These are phyloP conservation scores for Tetranychus truncatus DNA, from an alignment of 2,888 invertebrate species.

Conservation along the genomic window DNA sequence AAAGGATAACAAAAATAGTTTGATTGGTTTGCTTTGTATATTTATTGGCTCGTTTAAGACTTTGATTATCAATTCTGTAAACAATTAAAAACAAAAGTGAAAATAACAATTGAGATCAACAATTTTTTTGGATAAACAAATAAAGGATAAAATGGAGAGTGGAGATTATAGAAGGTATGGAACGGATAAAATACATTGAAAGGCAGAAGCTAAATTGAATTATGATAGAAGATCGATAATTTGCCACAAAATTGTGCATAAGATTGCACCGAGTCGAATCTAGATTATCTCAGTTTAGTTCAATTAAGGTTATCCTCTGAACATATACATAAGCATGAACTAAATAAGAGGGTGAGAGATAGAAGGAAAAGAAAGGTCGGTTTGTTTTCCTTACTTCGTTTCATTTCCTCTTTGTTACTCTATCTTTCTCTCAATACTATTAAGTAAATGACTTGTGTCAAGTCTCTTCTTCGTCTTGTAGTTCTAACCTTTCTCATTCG, in stretches of 20 bases:
- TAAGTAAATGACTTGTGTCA: not conserved
- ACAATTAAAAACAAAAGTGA: not conserved
- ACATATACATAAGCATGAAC: not conserved
- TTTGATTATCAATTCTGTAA: too few relatives aligned
- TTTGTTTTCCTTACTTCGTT: not conserved
- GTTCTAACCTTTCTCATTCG: slow-evolving; percentile 7
- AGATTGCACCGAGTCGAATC: not conserved
- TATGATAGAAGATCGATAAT: not conserved
- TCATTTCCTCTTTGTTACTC: not conserved
- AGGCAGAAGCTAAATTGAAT: slow-evolving; percentile 1
- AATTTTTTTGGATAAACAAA: not conserved
- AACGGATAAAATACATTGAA: not conserved
- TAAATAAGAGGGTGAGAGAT: not conserved
- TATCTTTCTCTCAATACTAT: slow-evolving; percentile 1
- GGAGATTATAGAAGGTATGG: not conserved
- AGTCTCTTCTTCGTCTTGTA: slow-evolving; percentile 12
- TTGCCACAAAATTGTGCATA: not conserved
- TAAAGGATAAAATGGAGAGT: not conserved
- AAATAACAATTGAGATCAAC: not conserved
- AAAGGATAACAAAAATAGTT: not conserved
- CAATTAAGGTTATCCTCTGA: not conserved
- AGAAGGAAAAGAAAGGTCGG: not conserved
- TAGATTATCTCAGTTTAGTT: not conserved
- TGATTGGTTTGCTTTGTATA: too few relatives aligned
- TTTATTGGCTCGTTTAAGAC: too few relatives aligned